Conservation (phyloP, 2,888 invertebrate genomes). For the Yponomeuta plumbellus region DNA sequence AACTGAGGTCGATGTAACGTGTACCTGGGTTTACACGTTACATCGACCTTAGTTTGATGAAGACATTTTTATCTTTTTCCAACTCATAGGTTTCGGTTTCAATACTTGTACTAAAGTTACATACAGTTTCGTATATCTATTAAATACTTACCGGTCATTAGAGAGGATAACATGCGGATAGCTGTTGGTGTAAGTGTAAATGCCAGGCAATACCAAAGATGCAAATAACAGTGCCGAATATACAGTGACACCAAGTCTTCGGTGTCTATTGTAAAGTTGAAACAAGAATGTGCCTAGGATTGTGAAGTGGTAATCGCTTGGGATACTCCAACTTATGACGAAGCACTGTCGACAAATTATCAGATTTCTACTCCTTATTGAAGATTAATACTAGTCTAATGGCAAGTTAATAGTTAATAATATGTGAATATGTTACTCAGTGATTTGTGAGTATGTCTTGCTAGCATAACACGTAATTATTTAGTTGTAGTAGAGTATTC, state of each 20-base stretch:
- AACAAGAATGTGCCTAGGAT: constrained; percentile 54
- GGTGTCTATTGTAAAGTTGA: constrained; percentile 40
- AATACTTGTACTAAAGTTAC: background rate
- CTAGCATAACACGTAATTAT: no score
- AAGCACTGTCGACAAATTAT: constrained; percentile 62
- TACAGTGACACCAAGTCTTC: constrained; percentile 39
- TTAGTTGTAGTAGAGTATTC: no score
- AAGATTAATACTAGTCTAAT: no score
- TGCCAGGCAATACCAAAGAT: constrained; percentile 52
- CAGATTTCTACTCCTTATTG: no score
- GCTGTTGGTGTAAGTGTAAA: constrained; percentile 45
- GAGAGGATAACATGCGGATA: constrained; percentile 53
- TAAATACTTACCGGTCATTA: constrained; percentile 42
- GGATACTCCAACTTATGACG: constrained; percentile 76
- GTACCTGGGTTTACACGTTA: no score
- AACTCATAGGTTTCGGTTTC: no score
- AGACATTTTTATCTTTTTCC: no score
- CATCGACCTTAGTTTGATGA: no score
- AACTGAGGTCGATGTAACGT: no score
- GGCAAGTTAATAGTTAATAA: no score
- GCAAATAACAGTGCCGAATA: constrained; percentile 35
- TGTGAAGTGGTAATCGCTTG: constrained; percentile 76
- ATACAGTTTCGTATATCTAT: background rate
- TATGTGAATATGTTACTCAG: no score
- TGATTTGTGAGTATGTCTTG: no score